phyloP scores from a whole-genome alignment of 2,113 vertebrate genomes.

The Oostethus manadensis region DNA sequence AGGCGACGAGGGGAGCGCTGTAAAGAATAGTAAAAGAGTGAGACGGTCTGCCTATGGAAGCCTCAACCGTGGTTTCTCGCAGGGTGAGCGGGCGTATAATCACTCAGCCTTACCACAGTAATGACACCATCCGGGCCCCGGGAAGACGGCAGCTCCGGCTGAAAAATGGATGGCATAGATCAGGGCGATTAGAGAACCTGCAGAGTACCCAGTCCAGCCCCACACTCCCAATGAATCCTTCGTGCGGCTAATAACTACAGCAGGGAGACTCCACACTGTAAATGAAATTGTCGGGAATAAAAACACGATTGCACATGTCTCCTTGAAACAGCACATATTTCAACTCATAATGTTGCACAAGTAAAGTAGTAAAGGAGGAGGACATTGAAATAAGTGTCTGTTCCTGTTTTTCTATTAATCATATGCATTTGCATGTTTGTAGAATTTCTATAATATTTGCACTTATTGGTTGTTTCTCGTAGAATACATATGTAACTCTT shows the following conservation, averaged over 20 bases:
- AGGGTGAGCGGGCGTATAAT: slow-evolving; percentile 67
- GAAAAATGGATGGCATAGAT: slow-evolving; percentile 72
- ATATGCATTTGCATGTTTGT: too few species aligned
- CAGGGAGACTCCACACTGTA: slow-evolving; percentile 11
- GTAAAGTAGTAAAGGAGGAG: too few species aligned
- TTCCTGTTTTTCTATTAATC: too few species aligned
- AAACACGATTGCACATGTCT: too few species aligned
- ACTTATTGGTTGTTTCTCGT: too few species aligned
- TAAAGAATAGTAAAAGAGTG: slow-evolving; percentile 7
- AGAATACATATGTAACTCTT: too few species aligned
- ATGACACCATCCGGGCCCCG: slow-evolving; percentile 75
- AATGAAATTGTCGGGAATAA: background rate
- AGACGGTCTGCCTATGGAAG: slow-evolving; percentile 51
- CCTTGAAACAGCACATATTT: too few species aligned
- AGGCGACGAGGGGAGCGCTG: slow-evolving; percentile 1
- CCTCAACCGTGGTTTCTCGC: slow-evolving; percentile 64
- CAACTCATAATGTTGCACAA: too few species aligned
- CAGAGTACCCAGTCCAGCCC: slow-evolving; percentile 40
- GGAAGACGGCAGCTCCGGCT: slow-evolving; percentile 64
- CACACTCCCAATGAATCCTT: slow-evolving; percentile 34
- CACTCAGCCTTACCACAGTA: slow-evolving; percentile 73
- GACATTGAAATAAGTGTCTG: too few species aligned
- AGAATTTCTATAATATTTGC: too few species aligned
- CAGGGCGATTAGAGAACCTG: slow-evolving; percentile 69
- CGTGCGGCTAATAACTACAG: slow-evolving; percentile 35